phyloP scores from a whole-genome alignment of 2,888 invertebrate species.

The Idaea dimidiata region DNA sequence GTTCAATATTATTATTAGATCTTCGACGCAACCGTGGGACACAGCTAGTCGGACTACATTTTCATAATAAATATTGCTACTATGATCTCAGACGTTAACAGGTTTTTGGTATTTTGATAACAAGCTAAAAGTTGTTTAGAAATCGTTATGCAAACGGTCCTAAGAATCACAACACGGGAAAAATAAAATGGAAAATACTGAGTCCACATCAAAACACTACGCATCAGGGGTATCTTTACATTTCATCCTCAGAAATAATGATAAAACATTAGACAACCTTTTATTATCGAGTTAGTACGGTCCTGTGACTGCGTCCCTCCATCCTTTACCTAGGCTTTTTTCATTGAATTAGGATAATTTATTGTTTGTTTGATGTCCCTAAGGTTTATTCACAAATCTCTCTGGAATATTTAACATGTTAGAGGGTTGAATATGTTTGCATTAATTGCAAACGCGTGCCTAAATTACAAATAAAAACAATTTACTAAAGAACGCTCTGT shows the following conservation, averaged over 20 bases:
- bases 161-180: not conserved
- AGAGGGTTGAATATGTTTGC: constrained; percentile 12
- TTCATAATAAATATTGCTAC: too few relatives aligned
- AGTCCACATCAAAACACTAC: constrained; percentile 12
- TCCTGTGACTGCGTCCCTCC: constrained; percentile 37
- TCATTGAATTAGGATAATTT: constrained; percentile 66
- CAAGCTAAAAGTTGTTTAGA: too few relatives aligned
- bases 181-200: not conserved
- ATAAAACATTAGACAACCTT: constrained; percentile 50
- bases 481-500: too few relatives aligned
- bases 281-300: constrained; percentile 59
- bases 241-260: constrained; percentile 42
- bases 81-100: too few relatives aligned
- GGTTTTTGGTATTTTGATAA: too few relatives aligned
- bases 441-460: constrained; percentile 2
- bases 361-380: constrained; percentile 57
- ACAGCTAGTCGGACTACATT: too few relatives aligned
- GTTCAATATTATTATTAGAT: too few relatives aligned
- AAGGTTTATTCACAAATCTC: constrained; percentile 37
- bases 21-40: too few relatives aligned
- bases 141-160: not conserved
- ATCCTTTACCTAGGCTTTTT: constrained; percentile 41
- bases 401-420: constrained; percentile 12
- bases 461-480: not conserved
- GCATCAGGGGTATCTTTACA: constrained; percentile 33